These are phyloP conservation scores for Petaurus breviceps DNA, from an alignment of 2,113 vertebrate species.

Conservation along the genomic window DNA sequence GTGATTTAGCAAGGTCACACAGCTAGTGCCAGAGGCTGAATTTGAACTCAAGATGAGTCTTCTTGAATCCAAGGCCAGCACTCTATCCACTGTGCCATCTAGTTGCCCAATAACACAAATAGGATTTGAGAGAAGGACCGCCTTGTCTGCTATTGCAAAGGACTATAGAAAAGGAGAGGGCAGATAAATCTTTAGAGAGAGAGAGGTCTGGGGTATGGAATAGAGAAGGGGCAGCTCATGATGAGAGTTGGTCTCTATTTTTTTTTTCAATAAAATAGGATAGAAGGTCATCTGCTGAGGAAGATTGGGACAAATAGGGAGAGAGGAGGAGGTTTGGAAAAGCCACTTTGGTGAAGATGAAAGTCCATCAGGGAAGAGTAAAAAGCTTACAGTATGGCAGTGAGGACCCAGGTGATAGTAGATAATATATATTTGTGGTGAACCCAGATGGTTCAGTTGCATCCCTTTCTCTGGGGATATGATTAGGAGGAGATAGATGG, in stretches of 20 bases:
- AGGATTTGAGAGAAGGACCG: not conserved
- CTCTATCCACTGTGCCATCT: too few relatives aligned
- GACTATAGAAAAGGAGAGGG: not conserved
- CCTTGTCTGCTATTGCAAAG: not conserved
- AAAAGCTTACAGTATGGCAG: not conserved
- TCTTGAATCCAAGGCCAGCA: too few relatives aligned
- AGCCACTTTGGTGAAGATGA: not conserved
- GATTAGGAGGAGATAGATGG: not conserved
- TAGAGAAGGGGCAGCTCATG: not conserved
- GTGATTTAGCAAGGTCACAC: too few relatives aligned
- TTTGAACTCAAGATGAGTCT: too few relatives aligned
- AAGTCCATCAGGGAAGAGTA: not conserved
- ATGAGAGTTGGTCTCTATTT: not conserved
- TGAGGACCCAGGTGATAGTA: not conserved
- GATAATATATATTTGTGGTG: not conserved
- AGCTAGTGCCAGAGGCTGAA: too few relatives aligned
- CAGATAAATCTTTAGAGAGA: not conserved
- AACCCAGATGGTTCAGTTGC: not conserved
- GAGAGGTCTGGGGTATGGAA: not conserved
- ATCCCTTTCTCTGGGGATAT: not conserved
- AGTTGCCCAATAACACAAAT: not conserved
- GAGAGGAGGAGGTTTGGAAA: not conserved
- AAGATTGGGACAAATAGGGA: not conserved
- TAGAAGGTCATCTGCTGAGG: not conserved
- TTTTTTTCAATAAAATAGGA: not conserved